Evolutionary conservation across 2,888 invertebrate genomes (phyloP).

Genomic region (Helleia helle): DNA sequence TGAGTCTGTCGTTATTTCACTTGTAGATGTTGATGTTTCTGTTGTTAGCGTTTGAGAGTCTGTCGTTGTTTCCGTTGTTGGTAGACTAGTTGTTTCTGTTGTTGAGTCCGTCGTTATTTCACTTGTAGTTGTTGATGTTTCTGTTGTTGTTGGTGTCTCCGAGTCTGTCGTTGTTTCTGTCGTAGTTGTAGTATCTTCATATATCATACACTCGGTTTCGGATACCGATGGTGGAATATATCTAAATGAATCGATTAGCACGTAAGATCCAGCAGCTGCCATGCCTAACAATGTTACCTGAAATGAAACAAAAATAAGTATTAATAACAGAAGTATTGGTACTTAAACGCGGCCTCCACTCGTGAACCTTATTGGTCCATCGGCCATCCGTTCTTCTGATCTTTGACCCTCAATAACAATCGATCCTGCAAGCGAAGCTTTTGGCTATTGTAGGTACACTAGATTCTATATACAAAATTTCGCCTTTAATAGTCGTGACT

Average conservation of each 20-base stretch:
- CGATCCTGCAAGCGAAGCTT: no score
- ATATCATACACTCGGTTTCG: slow-evolving; percentile 32
- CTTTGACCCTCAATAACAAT: no score
- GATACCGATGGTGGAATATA: slow-evolving; percentile 29
- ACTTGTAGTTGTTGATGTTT: no score
- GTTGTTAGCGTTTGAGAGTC: neutral
- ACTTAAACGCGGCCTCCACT: no score
- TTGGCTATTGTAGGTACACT: no score
- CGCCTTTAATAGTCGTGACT: no score
- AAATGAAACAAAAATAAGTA: slow-evolving; percentile 20
- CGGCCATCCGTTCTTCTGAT: no score
- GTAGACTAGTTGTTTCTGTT: neutral
- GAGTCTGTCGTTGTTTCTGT: neutral
- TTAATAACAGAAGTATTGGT: neutral
- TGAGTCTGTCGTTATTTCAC: slow-evolving; percentile 8
- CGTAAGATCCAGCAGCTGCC: slow-evolving; percentile 23
- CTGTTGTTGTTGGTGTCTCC: neutral
- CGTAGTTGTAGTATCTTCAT: slow-evolving; percentile 19
- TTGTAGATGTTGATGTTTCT: slow-evolving; percentile 9
- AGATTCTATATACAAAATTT: no score
- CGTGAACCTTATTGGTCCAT: no score
- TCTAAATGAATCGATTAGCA: slow-evolving; percentile 41
- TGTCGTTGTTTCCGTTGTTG: slow-evolving; percentile 12
- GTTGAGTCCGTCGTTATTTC: neutral
- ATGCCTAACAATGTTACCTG: slow-evolving; percentile 38